phyloP scores from a whole-genome alignment of 2,797 vertebrate species.

The Enteromius viviparus region DNA sequence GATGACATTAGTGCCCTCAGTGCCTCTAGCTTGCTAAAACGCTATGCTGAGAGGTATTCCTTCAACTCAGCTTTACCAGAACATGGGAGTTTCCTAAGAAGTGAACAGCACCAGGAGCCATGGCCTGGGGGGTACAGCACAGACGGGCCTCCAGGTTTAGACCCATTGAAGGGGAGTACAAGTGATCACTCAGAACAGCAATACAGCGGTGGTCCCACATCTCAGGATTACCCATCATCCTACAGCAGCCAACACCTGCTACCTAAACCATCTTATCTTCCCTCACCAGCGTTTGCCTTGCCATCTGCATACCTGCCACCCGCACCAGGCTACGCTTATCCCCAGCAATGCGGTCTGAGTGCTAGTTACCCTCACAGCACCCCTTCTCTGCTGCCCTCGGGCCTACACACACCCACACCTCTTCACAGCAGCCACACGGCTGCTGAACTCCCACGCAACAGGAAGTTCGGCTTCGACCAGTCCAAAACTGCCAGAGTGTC shows the following conservation, averaged over 20 bases:
- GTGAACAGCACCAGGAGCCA: slow-evolving; percentile 79
- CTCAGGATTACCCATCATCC: slow-evolving; percentile 87
- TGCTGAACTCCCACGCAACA: slow-evolving; percentile 79
- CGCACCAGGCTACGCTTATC: slow-evolving; percentile 79
- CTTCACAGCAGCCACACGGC: slow-evolving; percentile 80
- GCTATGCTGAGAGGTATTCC: slow-evolving; percentile 96
- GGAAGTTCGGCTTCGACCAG: slow-evolving; percentile 75
- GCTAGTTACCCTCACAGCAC: slow-evolving; percentile 83
- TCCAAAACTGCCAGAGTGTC: slow-evolving; percentile 53
- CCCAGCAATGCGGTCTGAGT: slow-evolving; percentile 76
- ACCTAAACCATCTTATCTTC: slow-evolving; percentile 81
- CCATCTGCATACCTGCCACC: slow-evolving; percentile 76
- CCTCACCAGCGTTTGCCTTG: slow-evolving; percentile 78
- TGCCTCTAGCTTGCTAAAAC: slow-evolving; percentile 93
- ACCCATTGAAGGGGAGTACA: slow-evolving; percentile 78
- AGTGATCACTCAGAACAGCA: slow-evolving; percentile 73
- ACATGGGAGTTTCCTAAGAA: slow-evolving; percentile 84
- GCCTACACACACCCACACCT: slow-evolving; percentile 85
- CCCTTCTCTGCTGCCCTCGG: slow-evolving; percentile 84
- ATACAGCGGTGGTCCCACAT: slow-evolving; percentile 68
- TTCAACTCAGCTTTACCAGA: slow-evolving; percentile 81
- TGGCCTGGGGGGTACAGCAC: slow-evolving; percentile 84
- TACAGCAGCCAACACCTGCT: slow-evolving; percentile 75
- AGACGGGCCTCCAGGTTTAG: slow-evolving; percentile 82
- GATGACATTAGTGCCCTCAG: slow-evolving; percentile 95